Percentiles rank a stretch among this genome's conserved stretches.
phyloP scores from a whole-genome alignment of 2,888 invertebrate species.

The Xylota segnis region DNA sequence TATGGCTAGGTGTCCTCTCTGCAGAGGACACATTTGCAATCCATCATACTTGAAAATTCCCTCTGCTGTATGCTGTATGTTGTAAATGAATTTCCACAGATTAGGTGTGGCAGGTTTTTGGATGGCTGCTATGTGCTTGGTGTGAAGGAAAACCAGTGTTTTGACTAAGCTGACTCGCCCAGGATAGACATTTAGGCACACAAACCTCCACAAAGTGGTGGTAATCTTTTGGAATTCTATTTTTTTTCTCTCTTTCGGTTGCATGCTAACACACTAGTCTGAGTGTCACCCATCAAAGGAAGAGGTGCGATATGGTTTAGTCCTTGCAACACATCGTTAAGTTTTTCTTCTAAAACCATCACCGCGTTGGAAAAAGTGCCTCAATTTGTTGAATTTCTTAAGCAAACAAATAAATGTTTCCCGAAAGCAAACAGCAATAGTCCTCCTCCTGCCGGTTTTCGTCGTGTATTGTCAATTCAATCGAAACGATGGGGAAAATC shows the following conservation, averaged over 20 bases:
- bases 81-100: conserved; percentile 47
- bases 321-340: too few species aligned
- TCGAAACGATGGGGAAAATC: conserved; percentile 19
- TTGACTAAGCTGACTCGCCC: conserved; percentile 5
- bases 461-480: background rate
- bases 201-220: background rate
- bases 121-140: background rate
- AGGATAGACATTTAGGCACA: background rate
- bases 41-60: conserved; percentile 45
- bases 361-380: too few species aligned
- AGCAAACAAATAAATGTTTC: background rate
- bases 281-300: background rate
- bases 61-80: conserved; percentile 24
- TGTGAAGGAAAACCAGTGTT: background rate
- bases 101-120: conserved; percentile 14
- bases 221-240: background rate
- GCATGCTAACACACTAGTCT: background rate
- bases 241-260: background rate
- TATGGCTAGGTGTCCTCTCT: background rate
- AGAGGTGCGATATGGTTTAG: too few species aligned
- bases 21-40: conserved; percentile 5
- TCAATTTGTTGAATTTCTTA: background rate
- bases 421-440: background rate
- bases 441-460: background rate
- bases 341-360: too few species aligned